Base-by-base conservation (phyloP, 1,140 invertebrate genomes). In the Drosophila pectinifera region DNA sequence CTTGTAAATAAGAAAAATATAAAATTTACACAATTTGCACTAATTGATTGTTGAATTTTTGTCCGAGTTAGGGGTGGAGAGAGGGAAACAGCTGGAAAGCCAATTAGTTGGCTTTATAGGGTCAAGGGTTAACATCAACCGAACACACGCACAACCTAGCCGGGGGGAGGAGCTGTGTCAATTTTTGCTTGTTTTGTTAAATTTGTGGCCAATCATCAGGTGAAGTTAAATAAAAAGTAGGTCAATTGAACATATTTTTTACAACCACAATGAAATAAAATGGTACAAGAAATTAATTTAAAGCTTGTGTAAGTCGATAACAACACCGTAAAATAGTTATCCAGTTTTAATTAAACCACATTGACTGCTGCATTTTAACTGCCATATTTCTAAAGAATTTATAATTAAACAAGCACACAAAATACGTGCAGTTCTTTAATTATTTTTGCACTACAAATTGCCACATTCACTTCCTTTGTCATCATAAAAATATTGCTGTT, bases 31-130 rank as follows among this genome's bases (percentile, higher is more conserved):
- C n/a, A n/a, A n/a, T n/a, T 56, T 73, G 49, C 73, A 70, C 67
- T 73, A 85, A 85, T 84, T 84, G 77, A 85, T 85, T 80, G 73
- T 62, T 73, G 49, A 49, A 38, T 38, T 73, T 43, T 42, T 56
- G 18, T 45, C 34, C n/a, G 18, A 45, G 45, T 54, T 46, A n/a
- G 38, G 49, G 22, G n/a, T 14, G 34, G 18, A 36, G 43, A 18
- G 31, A 45, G 46, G 31, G 18, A 43, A 68, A 63, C 10, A 68
- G 73, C 54, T 62, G 62, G 62, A 54, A 67, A 83, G 63, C 38
- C 62, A 81, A 81, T 83, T 73, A 63, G 45, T 80, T 76, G 54
- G 53, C 20, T 76, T 77, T 61, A 73, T 64, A 63, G 55, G 81
- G 81, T 81, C 81, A 78, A 73, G 73, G 81, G 56, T 77, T 24